Conservation (phyloP, 2,888 invertebrate species). For the Megamerina dolium region DNA sequence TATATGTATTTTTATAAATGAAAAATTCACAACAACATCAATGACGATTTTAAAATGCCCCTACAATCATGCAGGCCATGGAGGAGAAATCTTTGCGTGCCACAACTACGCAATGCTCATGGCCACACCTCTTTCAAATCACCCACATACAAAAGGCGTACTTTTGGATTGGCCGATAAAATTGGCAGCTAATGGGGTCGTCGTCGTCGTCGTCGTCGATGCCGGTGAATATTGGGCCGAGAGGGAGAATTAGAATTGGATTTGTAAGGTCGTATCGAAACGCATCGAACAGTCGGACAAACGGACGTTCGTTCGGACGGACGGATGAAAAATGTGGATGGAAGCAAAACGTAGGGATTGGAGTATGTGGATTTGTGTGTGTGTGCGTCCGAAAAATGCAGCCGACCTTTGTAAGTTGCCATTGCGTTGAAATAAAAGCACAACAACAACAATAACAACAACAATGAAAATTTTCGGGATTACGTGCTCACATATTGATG, state of each 20-base stretch:
- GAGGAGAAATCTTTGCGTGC: conserved; percentile 17
- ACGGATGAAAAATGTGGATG: not conserved
- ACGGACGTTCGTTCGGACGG: not conserved
- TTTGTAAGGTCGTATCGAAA: not conserved
- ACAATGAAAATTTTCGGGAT: conserved; percentile 33
- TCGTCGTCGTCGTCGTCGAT: not conserved
- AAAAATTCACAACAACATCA: too few species aligned
- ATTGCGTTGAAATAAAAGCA: too few species aligned
- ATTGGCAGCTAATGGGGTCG: not conserved
- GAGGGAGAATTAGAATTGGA: too few species aligned
- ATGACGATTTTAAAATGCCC: conserved; percentile 8
- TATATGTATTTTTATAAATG: too few species aligned
- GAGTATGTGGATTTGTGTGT: not conserved
- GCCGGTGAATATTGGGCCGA: not conserved
- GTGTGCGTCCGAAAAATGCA: conserved; percentile 22
- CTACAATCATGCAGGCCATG: conserved; percentile 4
- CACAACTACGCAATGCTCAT: conserved; percentile 15
- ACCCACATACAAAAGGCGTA: conserved; percentile 26
- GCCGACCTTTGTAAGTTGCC: conserved; percentile 34
- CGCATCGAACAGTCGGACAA: not conserved
- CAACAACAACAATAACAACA: too few species aligned
- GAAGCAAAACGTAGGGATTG: not conserved
- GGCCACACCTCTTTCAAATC: conserved; percentile 17
- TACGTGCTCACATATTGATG: too few species aligned
- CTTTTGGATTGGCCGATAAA: conserved; percentile 19